Base-by-base conservation (phyloP, 1,140 invertebrate genomes). In the Acarapis woodi region DNA sequence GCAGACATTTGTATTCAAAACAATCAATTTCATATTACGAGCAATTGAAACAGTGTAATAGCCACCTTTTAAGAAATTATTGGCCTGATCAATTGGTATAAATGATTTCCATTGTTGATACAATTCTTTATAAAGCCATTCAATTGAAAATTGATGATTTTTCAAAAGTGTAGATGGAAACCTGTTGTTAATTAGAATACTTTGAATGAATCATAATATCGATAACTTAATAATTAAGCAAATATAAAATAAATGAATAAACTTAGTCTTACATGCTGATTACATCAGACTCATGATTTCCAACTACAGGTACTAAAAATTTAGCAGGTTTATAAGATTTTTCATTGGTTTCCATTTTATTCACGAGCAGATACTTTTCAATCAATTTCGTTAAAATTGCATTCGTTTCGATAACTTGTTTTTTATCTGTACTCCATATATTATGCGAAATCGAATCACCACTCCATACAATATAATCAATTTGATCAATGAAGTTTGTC, bases 391-490 rank as follows among this genome's bases (percentile, higher is more conserved):
- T 44, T 72, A 69, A 2, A 88, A 57, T 49, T 72, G 70, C 2
- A 83, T 50, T 52, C 88, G 87, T 51, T 80, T 73, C 45, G 72
- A 68, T 48, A 71, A 66, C 0, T 80, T 65, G 85, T 56, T 93
- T 82, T 51, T 93, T 88, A 0, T 67, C 65, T 15, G 74, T 78
- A 47, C 69, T 67, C 87, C 87, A 94, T 0, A 93, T 71, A 53
- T 93, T 80, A 49, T 96, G 87, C 1, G 85, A 73, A 14, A 85
- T 82, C 32, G 94, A 54, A 59, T 96, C 88, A 3, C 88, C 88
- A 0, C 87, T 96, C 79, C 85, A 94, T n/a, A 90, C 54, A 43
- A 94, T 87, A 52, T 87, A 90, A 75, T 80, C 72, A n/a, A n/a
- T n/a, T n/a, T n/a, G n/a, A n/a, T n/a, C n/a, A n/a, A n/a, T n/a